phyloP scores from a whole-genome alignment of 2,113 vertebrate genomes.

The Salvelinus namaycush region DNA sequence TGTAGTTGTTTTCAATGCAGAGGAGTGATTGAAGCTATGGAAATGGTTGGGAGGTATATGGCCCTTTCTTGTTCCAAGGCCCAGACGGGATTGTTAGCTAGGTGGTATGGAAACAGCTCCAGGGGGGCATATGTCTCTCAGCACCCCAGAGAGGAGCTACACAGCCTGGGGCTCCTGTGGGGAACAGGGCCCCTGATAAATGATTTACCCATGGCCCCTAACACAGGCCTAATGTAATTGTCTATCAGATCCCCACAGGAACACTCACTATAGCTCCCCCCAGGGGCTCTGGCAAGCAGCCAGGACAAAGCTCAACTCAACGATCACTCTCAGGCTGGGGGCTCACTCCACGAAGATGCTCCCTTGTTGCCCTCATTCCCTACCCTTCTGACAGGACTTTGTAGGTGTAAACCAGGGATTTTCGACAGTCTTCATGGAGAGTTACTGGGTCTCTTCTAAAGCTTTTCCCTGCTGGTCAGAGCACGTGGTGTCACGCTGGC shows the following conservation, averaged over 20 bases:
- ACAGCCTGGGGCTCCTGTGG: constrained; percentile 43
- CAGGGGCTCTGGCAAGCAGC: constrained; percentile 20
- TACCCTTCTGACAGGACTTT: too few relatives aligned
- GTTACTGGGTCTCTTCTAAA: too few relatives aligned
- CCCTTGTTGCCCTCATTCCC: too few relatives aligned
- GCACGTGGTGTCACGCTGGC: too few relatives aligned
- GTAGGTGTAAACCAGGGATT: too few relatives aligned
- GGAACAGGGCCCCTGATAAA: constrained; percentile 41
- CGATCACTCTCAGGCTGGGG: too few relatives aligned
- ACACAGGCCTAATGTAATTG: constrained; percentile 13
- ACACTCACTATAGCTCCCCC: constrained; percentile 26
- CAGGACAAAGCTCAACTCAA: constrained; percentile 13
- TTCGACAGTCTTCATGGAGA: too few relatives aligned
- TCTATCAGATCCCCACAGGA: constrained; percentile 34
- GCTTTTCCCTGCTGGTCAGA: too few relatives aligned
- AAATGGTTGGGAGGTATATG: neutral
- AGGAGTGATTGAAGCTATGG: neutral
- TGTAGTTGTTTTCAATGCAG: neutral
- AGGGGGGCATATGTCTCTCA: constrained; percentile 45
- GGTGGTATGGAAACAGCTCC: constrained; percentile 43
- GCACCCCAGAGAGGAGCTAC: constrained; percentile 34
- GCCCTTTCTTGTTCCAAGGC: neutral
- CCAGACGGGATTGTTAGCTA: constrained; percentile 14
- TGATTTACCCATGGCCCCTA: constrained; percentile 55
- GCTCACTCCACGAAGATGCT: too few relatives aligned